Evolutionary conservation across 1,140 invertebrate genomes (phyloP), one percentile per base, ranked within the genome.

Genomic region (Lepidurus couesii): DNA sequence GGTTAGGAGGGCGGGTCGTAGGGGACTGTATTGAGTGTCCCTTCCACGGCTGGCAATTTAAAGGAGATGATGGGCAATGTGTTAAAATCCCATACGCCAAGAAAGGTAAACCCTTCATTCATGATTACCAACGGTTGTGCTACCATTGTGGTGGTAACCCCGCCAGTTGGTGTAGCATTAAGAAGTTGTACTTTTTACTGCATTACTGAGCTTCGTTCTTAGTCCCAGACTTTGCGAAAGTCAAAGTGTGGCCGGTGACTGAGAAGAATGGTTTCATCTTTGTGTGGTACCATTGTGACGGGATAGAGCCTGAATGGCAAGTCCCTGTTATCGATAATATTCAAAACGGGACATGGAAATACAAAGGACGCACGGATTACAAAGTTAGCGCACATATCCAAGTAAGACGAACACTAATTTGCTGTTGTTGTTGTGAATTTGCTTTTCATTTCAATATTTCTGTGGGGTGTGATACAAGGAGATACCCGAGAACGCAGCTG

Each of bases 401-500:
- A 24, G 75, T 77, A 75, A 42, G 13, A 24, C 43, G 43, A 8
- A 11, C n/a, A 26, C 24, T 42, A 16, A 0, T 26, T 16, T 77
- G 44, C 44, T 11, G n/a, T 21, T 42, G 13, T 13, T 13, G 13
- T 75, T 21, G 26, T 26, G 7, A 13, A 42, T 13, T 75, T 43
- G 26, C 11, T 11, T 75, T n/a, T 21, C 4, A 44, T 8, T 7
- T 75, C 9, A 21, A 21, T 75, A 16, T 4, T 75, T 24, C 42
- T 75, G n/a, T 7, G 16, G 10, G 10, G 8, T 10, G 42, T 26
- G 42, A 1, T 77, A 10, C 34, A 83, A 96, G 92, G 95, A 97
- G 83, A 93, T 97, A 73, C 94, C 95, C 1, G 95, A 97, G 85
- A 97, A 97, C 82, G 95, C 94, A 0, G 92, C 94, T 0, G 95